phyloP scores from a whole-genome alignment of 1,140 invertebrate species.

The Choristoneura fumiferana region DNA sequence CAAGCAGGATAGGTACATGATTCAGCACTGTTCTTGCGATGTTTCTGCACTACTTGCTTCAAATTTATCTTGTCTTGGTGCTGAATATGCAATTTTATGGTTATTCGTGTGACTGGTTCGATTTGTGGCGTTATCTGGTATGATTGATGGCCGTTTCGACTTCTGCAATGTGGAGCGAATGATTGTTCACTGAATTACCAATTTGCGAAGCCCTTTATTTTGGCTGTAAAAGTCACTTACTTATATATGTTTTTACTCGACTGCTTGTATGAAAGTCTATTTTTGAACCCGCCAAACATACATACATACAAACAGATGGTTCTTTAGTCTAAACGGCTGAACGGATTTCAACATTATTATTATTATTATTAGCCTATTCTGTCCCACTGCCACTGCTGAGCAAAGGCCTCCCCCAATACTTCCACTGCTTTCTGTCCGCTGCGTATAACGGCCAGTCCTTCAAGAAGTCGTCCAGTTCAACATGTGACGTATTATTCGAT shows the following conservation, averaged over 20 bases:
- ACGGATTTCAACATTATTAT: too few relatives aligned
- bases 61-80: conserved; percentile 36
- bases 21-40: conserved; percentile 35
- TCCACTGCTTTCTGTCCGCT: too few relatives aligned
- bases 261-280: too few relatives aligned
- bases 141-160: conserved; percentile 45
- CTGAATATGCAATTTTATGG: conserved; percentile 49
- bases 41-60: conserved; percentile 42
- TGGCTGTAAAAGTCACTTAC: conserved; percentile 14
- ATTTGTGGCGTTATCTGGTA: conserved; percentile 44
- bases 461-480: too few relatives aligned
- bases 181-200: conserved; percentile 36
- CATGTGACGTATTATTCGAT: too few relatives aligned
- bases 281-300: too few relatives aligned
- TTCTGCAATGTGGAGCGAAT: conserved; percentile 40
- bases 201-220: conserved; percentile 24
- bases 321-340: too few relatives aligned
- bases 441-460: too few relatives aligned
- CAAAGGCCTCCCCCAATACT: too few relatives aligned
- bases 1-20: conserved; percentile 32
- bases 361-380: too few relatives aligned
- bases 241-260: background rate
- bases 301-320: too few relatives aligned
- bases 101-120: conserved; percentile 41
- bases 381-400: too few relatives aligned